phyloP scores from a whole-genome alignment of 2,888 invertebrate genomes.

The Margaritifera margaritifera region DNA sequence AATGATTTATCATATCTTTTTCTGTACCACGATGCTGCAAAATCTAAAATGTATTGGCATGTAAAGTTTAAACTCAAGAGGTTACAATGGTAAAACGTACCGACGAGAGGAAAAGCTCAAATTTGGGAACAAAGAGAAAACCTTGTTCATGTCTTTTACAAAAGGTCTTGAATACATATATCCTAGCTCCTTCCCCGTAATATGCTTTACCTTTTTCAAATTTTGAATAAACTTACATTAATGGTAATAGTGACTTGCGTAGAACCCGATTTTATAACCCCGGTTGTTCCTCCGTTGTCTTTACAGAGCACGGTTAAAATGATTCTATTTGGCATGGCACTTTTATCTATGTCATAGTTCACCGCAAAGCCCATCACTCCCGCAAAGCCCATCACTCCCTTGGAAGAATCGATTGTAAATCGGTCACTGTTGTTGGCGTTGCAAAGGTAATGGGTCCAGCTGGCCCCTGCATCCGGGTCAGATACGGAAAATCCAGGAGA shows the following conservation, averaged over 20 bases:
- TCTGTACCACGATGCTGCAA: no score
- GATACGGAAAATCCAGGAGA: conserved; percentile 11
- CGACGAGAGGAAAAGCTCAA: no score
- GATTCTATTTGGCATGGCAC: conserved; percentile 16
- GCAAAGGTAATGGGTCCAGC: conserved; percentile 12
- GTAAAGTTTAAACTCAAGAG: no score
- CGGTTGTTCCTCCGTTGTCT: conserved; percentile 21
- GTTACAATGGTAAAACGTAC: no score
- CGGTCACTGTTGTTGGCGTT: conserved; percentile 19
- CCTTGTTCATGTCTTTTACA: no score
- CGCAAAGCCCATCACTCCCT: conserved; percentile 5
- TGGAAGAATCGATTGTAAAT: conserved; percentile 28
- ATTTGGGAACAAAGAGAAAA: no score
- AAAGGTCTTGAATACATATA: no score
- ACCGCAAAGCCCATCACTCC: conserved; percentile 13
- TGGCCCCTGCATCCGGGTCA: conserved; percentile 8
- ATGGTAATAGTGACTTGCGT: conserved; percentile 20
- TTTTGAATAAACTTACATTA: conserved; percentile 4
- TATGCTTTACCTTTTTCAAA: no score
- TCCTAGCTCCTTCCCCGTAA: no score
- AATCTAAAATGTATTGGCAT: no score
- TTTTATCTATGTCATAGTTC: conserved; percentile 23
- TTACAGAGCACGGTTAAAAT: conserved; percentile 28
- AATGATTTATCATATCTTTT: no score
- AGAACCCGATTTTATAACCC: conserved; percentile 2